Base-by-base conservation (phyloP, 1,140 invertebrate species). In the Lethrus apterus region DNA sequence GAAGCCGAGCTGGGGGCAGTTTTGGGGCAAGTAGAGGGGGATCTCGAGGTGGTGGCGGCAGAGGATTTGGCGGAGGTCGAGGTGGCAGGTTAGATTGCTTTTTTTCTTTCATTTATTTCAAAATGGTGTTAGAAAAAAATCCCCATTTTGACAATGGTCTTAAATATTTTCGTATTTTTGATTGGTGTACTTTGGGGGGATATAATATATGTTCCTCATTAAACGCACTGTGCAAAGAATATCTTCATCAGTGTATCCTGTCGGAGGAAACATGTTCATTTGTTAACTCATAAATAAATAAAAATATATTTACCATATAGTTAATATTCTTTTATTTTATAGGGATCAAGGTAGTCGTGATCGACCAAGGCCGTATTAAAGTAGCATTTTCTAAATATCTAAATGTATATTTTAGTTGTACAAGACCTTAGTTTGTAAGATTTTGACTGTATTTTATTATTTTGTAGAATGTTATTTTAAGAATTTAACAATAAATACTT, bases 1-100 rank as follows among this genome's bases (percentile, higher is more conserved):
- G n/a, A n/a, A n/a, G n/a, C n/a, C 64, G 70, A 4, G 66, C 69
- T 11, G 67, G 70, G 19, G 66, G 70, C 9, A n/a, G n/a, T n/a
- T n/a, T n/a, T n/a, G n/a, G n/a, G n/a, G n/a, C n/a, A n/a, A n/a
- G n/a, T n/a, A 59, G 65, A 21, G 60, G 63, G 3, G 54, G 65
- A 5, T 31, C 59, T 38, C 14, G 56, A 24, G 60, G 64, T 3
- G 52, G 69, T 14, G 64, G 66, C 1, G 60, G 66, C 13, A 18
- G 46, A 18, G 60, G 70, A 15, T 52, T 65, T 10, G 64, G 68
- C 33, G 62, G 56, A n/a, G 35, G 35, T 14, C 46, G 51, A 9
- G 50, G 46, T 47, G 42, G 42, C 31, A 44, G 31, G 42, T 44
- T 31, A 32, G 4, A 32, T 13, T 19, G 23, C 31, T 44, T 11